Evolutionary conservation across 2,888 invertebrate species (phyloP).

Genomic region (Brachypterus glaber): DNA sequence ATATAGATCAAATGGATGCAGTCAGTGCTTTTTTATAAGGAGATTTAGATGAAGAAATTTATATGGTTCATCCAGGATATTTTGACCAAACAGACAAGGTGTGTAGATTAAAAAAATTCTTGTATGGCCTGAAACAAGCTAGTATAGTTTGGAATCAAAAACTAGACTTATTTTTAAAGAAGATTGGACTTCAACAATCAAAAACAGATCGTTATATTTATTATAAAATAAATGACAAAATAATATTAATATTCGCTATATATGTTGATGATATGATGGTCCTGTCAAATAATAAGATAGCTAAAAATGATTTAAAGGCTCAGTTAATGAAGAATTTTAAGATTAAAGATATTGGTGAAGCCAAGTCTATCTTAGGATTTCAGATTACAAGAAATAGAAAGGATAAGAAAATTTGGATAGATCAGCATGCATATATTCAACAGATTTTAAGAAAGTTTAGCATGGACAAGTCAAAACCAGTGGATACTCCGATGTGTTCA

Average conservation of each 20-base stretch:
- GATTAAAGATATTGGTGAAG: conserved; percentile 11
- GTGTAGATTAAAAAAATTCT: conserved; percentile 7
- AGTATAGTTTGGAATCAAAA: conserved; percentile 12
- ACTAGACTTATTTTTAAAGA: conserved; percentile 8
- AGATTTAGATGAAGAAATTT: neutral
- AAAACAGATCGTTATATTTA: conserved; percentile 11
- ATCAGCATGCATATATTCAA: conserved; percentile 7
- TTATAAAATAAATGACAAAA: conserved; percentile 1
- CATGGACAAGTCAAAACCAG: conserved; percentile 3
- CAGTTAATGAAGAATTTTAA: conserved; percentile 5
- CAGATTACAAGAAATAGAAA: conserved; percentile 9
- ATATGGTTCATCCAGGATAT: neutral
- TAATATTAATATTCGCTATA: neutral
- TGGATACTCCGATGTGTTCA: conserved; percentile 1
- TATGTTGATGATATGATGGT: conserved; percentile 5
- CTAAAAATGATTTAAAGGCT: neutral
- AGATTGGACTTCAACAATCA: conserved; percentile 1
- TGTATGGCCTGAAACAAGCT: conserved; percentile 11
- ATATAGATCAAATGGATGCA: neutral
- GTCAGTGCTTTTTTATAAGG: neutral
- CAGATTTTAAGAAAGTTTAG: conserved; percentile 6
- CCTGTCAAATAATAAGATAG: neutral
- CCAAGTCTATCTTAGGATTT: conserved; percentile 9
- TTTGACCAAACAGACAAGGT: conserved; percentile 2
- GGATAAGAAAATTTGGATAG: conserved; percentile 7